Evolutionary conservation across 2,113 vertebrate genomes (phyloP).

Genomic region (Ptilonorhynchus violaceus): DNA sequence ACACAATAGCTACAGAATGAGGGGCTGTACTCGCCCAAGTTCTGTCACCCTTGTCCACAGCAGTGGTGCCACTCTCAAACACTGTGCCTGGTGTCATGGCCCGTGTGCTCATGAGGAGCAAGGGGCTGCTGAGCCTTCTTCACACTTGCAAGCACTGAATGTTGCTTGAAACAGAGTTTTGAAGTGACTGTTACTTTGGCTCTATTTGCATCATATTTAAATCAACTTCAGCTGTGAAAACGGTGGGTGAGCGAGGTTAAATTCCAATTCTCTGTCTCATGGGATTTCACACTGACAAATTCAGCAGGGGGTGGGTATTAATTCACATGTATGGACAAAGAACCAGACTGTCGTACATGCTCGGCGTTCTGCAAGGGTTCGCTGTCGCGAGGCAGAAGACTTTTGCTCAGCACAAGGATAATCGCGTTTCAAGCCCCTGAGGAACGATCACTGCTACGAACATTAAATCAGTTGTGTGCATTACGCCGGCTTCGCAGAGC

Average conservation of each 20-base stretch:
- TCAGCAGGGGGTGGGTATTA: background rate
- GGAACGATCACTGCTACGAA: accelerated
- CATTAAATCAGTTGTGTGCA: accelerated
- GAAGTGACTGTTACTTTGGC: background rate
- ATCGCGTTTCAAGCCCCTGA: background rate
- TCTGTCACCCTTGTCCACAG: accelerated
- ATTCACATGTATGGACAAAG: background rate
- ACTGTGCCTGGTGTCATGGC: background rate
- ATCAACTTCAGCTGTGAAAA: background rate
- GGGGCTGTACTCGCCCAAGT: background rate
- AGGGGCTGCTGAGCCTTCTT: background rate
- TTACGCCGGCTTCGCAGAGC: accelerated
- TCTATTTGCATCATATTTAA: background rate
- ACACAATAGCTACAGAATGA: background rate
- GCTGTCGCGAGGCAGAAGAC: accelerated
- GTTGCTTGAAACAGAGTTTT: background rate
- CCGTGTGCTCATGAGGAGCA: accelerated
- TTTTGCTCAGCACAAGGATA: background rate
- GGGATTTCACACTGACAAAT: background rate
- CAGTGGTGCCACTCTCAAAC: background rate
- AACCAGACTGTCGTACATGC: accelerated
- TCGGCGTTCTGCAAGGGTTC: background rate
- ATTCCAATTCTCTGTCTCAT: background rate
- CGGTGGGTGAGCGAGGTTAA: background rate
- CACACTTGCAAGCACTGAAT: background rate